Percentiles rank a stretch among this genome's conserved stretches.
These are phyloP conservation scores for Knipowitschia caucasica DNA, from an alignment of 2,797 vertebrate species.

Conservation along the genomic window DNA sequence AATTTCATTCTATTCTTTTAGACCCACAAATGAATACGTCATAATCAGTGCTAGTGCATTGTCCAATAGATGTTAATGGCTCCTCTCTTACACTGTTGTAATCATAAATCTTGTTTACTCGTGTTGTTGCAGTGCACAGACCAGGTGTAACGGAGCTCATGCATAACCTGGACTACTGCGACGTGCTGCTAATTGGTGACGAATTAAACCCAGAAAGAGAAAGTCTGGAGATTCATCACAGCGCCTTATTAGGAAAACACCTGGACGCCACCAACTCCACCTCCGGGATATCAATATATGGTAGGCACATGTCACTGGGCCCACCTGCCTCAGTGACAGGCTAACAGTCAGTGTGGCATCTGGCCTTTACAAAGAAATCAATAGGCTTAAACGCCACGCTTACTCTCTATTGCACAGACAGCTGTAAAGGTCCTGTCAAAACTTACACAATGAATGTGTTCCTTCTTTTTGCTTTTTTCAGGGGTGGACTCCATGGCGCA, in stretches of 20 bases:
- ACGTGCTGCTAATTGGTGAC: conserved; percentile 88
- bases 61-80: neutral
- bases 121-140: conserved; percentile 67
- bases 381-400: conserved; percentile 5
- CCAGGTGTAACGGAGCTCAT: conserved; percentile 83
- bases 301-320: conserved; percentile 57
- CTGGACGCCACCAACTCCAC: conserved; percentile 95
- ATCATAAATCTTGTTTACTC: neutral
- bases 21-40: no score
- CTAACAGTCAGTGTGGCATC: conserved; percentile 5
- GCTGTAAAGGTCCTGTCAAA: conserved; percentile 22
- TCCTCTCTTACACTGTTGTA: neutral
- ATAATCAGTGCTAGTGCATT: no score
- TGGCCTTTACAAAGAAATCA: conserved; percentile 12
- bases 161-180: conserved; percentile 96
- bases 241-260: conserved; percentile 85
- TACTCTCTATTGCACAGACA: conserved; percentile 6
- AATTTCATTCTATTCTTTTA: no score
- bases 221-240: conserved; percentile 86
- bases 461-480: conserved; percentile 44
- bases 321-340: conserved; percentile 11
- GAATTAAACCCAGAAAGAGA: conserved; percentile 86
- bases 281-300: conserved; percentile 93
- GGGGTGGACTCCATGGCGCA: conserved; percentile 93
- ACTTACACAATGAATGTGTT: neutral